phyloP scores from a whole-genome alignment of 2,888 invertebrate species.

The Lottia scabra region DNA sequence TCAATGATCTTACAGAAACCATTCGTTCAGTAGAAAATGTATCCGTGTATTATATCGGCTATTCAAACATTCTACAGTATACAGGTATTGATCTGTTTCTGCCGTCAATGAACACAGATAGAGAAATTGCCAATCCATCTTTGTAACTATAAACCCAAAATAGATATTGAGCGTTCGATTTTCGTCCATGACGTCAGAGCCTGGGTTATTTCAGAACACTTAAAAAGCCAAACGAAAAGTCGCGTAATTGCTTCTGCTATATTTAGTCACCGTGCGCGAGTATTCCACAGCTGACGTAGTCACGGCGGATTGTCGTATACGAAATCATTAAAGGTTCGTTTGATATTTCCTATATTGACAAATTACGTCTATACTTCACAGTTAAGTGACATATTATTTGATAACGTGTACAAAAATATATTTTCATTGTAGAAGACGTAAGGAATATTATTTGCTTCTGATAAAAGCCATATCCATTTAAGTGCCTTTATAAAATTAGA shows the following conservation, averaged over 20 bases:
- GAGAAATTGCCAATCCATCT: not conserved
- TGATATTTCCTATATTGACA: not conserved
- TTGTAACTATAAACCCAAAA: not conserved
- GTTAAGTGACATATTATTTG: too few species aligned
- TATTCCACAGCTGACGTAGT: not conserved
- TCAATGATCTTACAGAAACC: too few species aligned
- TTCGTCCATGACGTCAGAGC: not conserved
- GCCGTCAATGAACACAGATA: not conserved
- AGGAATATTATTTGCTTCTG: too few species aligned
- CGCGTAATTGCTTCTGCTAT: constrained; percentile 1
- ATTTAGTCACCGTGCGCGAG: not conserved
- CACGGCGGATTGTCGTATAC: not conserved
- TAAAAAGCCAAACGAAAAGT: not conserved
- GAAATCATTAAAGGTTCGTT: not conserved
- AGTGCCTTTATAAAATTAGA: too few species aligned
- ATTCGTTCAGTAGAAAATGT: too few species aligned
- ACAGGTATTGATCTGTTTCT: not conserved
- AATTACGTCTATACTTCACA: not conserved
- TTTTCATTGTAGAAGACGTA: too few species aligned
- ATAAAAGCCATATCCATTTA: too few species aligned
- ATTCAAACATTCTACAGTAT: too few species aligned
- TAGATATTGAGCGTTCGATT: not conserved
- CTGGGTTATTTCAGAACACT: constrained; percentile 1
- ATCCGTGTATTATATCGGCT: too few species aligned
- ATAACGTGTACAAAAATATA: too few species aligned